Conservation (phyloP, 2,113 vertebrate genomes). For the Malurus elegans region DNA sequence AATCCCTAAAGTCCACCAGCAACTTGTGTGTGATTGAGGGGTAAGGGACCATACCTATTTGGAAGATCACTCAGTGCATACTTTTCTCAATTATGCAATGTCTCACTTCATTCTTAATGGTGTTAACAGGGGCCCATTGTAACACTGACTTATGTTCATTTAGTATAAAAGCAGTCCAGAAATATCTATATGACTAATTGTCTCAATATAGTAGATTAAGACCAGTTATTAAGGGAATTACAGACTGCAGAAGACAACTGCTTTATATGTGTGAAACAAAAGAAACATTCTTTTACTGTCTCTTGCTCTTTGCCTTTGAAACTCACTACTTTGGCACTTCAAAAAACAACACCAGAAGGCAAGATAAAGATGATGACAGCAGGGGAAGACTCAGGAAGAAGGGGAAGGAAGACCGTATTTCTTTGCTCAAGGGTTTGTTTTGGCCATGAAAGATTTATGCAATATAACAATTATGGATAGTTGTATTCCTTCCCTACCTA, state of each 20-base stretch:
- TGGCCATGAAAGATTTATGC: constrained; percentile 23
- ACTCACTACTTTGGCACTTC: neutral
- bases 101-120: neutral
- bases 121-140: neutral
- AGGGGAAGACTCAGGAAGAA: neutral
- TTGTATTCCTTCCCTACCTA: neutral
- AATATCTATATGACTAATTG: neutral
- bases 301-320: neutral
- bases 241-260: neutral
- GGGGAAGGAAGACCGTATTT: neutral
- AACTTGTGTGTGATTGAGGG: neutral
- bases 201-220: neutral
- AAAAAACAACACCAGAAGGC: constrained; percentile 1
- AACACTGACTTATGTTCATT: neutral
- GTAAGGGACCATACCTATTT: neutral
- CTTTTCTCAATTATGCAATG: neutral
- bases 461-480: neutral
- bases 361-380: neutral
- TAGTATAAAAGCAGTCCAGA: neutral
- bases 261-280: neutral
- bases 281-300: neutral
- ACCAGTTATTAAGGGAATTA: neutral
- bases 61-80: neutral
- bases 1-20: neutral
- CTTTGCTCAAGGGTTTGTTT: neutral